Evolutionary conservation across 2,888 invertebrate species (phyloP).

Genomic region (Leptinotarsa tumamoca): DNA sequence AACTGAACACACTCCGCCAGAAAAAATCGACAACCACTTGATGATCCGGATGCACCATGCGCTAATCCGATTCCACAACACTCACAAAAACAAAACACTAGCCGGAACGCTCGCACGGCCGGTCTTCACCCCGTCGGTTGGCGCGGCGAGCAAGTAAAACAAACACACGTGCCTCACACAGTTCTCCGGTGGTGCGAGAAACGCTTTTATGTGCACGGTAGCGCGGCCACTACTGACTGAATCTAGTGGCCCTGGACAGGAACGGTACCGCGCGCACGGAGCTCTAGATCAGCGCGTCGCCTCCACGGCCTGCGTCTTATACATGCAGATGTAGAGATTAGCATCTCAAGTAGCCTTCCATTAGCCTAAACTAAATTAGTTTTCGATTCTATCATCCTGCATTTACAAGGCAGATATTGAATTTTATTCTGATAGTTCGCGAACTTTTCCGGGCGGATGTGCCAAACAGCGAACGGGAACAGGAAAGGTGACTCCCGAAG

Average conservation of each 20-base stretch:
- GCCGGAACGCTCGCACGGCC: not conserved
- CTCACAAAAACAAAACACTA: constrained; percentile 17
- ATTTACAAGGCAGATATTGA: constrained; percentile 17
- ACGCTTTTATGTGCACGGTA: constrained; percentile 37
- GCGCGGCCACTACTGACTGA: constrained; percentile 58
- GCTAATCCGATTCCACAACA: constrained; percentile 8
- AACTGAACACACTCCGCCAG: not conserved
- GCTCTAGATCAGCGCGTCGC: constrained; percentile 41
- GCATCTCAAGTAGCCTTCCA: constrained; percentile 52
- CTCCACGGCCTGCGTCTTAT: constrained; percentile 50
- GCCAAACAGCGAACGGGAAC: not conserved
- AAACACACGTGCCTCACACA: constrained; percentile 40
- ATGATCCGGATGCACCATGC: constrained; percentile 2
- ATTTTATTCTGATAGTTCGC: constrained; percentile 3
- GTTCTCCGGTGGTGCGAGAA: constrained; percentile 33
- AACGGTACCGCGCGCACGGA: constrained; percentile 41
- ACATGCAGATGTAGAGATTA: constrained; percentile 54
- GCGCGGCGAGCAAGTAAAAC: constrained; percentile 11
- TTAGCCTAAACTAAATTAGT: constrained; percentile 52
- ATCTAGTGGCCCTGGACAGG: constrained; percentile 50
- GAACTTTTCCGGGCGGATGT: not conserved
- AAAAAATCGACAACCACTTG: constrained; percentile 6
- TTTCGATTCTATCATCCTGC: constrained; percentile 48
- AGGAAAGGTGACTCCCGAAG: not conserved
- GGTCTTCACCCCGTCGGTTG: not conserved